Base-by-base conservation (phyloP, 2,797 vertebrate genomes). In the Micrastur ruficollis region DNA sequence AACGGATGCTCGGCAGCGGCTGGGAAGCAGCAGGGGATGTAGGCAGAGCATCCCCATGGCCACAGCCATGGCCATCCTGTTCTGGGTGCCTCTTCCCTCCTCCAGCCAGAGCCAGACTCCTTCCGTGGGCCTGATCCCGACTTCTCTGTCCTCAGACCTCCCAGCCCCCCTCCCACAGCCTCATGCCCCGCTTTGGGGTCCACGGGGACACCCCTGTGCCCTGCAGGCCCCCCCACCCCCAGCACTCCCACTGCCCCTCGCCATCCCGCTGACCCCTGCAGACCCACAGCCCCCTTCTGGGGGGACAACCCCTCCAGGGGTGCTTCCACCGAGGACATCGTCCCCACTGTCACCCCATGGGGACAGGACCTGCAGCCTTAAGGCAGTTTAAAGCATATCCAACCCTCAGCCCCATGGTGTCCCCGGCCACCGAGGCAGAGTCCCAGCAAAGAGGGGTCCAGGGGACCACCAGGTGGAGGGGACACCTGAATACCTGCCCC, bases 181-280 rank as follows among this genome's bases (percentile, higher is more conserved):
- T 26, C 32, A 20, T 4, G 17, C 12, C 19, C 42, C 20, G 12
- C 29, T 17, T 52, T 18, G 6, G 14, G 25, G 26, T 23, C 50
- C 50, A 18, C 17, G 14, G n/a, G n/a, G 59, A 56, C 2, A 2
- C 3, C 9, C 27, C 8, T 31, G 11, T 17, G 12, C 0, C 1
- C 19, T 38, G 25, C 15, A 81, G 36, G n/a, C 42, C 71, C 74
- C 27, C 38, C 47, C 25, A 21, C 9, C 34, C 36, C 16, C 56
- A 55, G 42, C 13, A 27, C 31, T 71, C 44, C 74, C 70, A 38
- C 50, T 32, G 34, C 15, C 29, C 36, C 36, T 34, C 2, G 0
- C 53, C 32, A 5, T n/a, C 63, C 66, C 12, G 4, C 23, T 50
- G 44, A 42, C 52, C 26, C 58, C 36, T 1, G 1, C 29, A 44